Evolutionary conservation across 2,113 vertebrate genomes (phyloP).

Genomic region (Hoplias malabaricus): DNA sequence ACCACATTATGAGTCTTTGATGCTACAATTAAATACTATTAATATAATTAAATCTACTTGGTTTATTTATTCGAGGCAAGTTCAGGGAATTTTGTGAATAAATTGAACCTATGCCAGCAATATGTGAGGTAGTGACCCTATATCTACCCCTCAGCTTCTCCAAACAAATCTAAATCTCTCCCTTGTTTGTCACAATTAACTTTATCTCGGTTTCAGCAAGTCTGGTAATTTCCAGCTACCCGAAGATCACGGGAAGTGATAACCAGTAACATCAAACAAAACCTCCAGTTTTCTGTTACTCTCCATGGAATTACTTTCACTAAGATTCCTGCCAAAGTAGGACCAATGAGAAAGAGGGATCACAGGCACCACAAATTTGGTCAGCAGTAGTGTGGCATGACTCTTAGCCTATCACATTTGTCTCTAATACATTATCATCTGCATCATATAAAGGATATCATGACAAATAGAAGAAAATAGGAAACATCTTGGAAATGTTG

Average conservation of each 20-base stretch:
- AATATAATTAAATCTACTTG: not conserved
- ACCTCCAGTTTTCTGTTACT: not conserved
- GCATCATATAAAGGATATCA: no score
- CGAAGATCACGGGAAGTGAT: conserved; percentile 15
- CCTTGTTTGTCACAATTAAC: conserved; percentile 20
- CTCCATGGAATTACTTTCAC: not conserved
- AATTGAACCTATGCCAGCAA: not conserved
- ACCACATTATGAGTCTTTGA: not conserved
- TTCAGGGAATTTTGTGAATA: not conserved
- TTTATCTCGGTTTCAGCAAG: conserved; percentile 13
- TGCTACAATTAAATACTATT: not conserved
- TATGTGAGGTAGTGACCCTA: not conserved
- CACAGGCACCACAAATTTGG: not conserved
- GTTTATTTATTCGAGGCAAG: not conserved
- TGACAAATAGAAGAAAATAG: no score
- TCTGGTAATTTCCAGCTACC: not conserved
- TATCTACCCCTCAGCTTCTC: not conserved
- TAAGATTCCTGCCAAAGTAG: not conserved
- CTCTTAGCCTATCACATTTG: no score
- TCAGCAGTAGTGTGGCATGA: conserved; percentile 3
- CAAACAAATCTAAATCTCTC: conserved; percentile 13
- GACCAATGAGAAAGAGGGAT: not conserved
- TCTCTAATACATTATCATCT: no score
- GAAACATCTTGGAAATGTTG: no score
- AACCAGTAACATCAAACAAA: conserved; percentile 23